Conservation (phyloP, 2,113 vertebrate species). For the Ciconia maguari region DNA sequence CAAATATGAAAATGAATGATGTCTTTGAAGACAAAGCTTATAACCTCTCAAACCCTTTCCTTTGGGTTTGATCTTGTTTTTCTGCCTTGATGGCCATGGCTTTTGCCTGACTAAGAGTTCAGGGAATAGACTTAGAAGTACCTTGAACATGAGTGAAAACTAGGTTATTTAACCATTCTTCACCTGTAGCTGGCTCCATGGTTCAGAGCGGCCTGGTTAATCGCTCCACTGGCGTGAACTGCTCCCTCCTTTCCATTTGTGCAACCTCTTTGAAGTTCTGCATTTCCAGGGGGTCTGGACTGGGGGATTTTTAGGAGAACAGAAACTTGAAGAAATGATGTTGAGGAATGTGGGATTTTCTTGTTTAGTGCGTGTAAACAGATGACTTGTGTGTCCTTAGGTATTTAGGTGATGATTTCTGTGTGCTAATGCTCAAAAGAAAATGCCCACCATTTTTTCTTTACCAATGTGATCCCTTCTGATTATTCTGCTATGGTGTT, state of each 20-base stretch:
- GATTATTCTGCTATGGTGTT: background rate
- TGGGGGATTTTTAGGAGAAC: background rate
- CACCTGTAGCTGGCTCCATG: background rate
- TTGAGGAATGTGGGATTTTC: background rate
- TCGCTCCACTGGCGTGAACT: rapidly evolving
- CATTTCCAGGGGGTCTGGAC: rapidly evolving
- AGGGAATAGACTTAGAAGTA: background rate
- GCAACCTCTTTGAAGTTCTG: background rate
- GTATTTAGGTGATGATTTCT: background rate
- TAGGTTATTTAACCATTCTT: background rate
- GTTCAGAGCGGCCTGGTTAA: background rate
- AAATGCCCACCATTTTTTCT: background rate
- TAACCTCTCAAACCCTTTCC: background rate
- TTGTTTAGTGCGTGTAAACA: background rate
- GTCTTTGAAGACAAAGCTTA: background rate
- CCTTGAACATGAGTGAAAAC: too few species aligned
- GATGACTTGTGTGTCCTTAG: background rate
- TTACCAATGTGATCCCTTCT: background rate
- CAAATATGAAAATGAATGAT: background rate
- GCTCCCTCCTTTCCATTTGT: background rate
- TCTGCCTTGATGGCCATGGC: background rate
- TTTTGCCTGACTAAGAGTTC: background rate
- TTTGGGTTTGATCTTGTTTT: background rate
- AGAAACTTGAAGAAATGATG: background rate
- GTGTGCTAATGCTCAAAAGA: background rate